Evolutionary conservation across 2,797 vertebrate species (phyloP).

Genomic region (Denticeps clupeoides): DNA sequence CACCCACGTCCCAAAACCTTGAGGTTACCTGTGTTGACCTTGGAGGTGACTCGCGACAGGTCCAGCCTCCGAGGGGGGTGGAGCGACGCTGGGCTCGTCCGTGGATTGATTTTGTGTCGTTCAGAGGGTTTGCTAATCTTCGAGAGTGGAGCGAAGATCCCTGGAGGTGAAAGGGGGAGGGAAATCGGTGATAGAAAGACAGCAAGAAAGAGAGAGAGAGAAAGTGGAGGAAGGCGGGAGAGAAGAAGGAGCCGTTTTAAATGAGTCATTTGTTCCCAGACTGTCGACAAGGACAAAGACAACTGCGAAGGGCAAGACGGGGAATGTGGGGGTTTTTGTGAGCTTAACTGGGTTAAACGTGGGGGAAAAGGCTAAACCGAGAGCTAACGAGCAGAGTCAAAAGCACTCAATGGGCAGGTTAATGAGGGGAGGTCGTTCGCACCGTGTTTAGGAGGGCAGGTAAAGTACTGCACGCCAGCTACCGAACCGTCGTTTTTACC

Average conservation of each 20-base stretch:
- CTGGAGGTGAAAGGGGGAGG: constrained; percentile 38
- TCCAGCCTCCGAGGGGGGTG: constrained; percentile 64
- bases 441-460: constrained; percentile 76
- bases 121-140: constrained; percentile 81
- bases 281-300: no score
- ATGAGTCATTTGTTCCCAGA: no score
- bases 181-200: background rate
- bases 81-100: constrained; percentile 35
- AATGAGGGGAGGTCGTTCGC: background rate
- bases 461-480: constrained; percentile 87
- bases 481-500: constrained; percentile 92
- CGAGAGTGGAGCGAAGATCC: constrained; percentile 90
- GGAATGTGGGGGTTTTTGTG: no score
- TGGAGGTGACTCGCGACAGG: constrained; percentile 66
- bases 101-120: constrained; percentile 49
- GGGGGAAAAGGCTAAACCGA: no score
- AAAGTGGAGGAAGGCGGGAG: no score
- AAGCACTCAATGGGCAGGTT: background rate
- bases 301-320: background rate
- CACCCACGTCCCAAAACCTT: no score
- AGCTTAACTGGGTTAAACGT: no score
- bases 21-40: constrained; percentile 73
- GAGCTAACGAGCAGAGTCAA: no score
- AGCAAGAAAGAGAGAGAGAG: background rate
- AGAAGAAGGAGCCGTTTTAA: no score